phyloP scores from a whole-genome alignment of 2,888 invertebrate genomes.

The Lepidochrysops patricia region DNA sequence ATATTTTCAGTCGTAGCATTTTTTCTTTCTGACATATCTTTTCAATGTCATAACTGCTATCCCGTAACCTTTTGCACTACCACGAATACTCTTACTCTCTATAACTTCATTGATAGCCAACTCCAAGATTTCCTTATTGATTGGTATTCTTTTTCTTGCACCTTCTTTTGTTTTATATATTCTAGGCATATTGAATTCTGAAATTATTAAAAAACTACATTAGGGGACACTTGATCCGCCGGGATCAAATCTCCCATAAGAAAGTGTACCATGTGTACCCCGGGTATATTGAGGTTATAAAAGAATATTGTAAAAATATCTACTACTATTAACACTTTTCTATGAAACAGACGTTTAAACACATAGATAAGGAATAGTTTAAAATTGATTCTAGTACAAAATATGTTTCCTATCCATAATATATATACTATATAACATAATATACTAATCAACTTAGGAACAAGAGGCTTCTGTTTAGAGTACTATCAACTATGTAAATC shows the following conservation, averaged over 20 bases:
- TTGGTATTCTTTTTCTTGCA: constrained; percentile 21
- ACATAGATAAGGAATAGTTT: constrained; percentile 12
- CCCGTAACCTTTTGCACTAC: constrained; percentile 18
- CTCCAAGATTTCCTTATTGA: constrained; percentile 13
- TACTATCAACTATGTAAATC: too few relatives aligned
- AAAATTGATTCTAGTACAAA: too few relatives aligned
- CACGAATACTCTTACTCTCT: constrained; percentile 19
- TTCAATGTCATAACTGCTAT: constrained; percentile 11
- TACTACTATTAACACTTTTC: constrained; percentile 16
- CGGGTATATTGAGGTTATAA: constrained; percentile 19
- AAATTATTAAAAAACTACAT: too few relatives aligned
- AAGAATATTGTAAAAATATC: constrained; percentile 16
- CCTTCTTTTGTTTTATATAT: constrained; percentile 21
- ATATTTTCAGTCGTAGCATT: too few relatives aligned
- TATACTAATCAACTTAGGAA: too few relatives aligned
- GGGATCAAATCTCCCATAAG: constrained; percentile 21
- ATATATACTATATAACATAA: too few relatives aligned
- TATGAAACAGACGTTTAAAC: constrained; percentile 10
- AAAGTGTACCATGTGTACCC: constrained; percentile 21
- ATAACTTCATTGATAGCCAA: constrained; percentile 17
- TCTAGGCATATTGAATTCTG: constrained; percentile 19
- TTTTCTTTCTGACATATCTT: constrained; percentile 11
- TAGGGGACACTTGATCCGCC: too few relatives aligned
- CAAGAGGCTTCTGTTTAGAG: too few relatives aligned
- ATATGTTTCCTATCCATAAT: too few relatives aligned